Conservation (phyloP, 2,797 vertebrate species). For the Lateolabrax maculatus region DNA sequence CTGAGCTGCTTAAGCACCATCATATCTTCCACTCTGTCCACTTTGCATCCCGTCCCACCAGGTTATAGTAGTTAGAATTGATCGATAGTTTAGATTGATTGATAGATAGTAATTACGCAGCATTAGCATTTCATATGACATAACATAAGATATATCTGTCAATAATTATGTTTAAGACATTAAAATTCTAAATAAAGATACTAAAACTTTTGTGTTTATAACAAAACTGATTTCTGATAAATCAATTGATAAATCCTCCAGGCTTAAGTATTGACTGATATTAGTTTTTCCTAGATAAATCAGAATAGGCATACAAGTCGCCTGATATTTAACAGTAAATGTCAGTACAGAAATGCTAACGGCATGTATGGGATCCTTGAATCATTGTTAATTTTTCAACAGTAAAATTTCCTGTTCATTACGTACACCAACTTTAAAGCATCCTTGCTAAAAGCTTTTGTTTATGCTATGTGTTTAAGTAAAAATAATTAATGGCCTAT, state of each 20-base stretch:
- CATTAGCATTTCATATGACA: neutral
- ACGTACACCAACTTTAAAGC: neutral
- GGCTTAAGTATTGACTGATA: neutral
- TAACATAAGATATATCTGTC: neutral
- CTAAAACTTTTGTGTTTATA: neutral
- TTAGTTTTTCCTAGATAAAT: neutral
- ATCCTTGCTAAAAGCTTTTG: no score
- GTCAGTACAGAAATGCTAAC: neutral
- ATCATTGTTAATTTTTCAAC: neutral
- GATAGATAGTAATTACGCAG: neutral
- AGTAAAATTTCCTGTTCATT: neutral
- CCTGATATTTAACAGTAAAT: neutral
- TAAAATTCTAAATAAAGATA: no score
- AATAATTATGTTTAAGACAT: neutral
- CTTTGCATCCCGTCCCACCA: neutral
- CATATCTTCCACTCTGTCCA: constrained; percentile 50
- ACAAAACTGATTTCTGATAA: no score
- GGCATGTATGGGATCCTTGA: neutral
- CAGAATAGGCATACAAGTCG: neutral
- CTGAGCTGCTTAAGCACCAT: constrained; percentile 34
- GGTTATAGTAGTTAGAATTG: neutral
- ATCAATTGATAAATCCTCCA: neutral
- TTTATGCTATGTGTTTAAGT: no score
- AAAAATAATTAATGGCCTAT: no score
- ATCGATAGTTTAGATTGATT: no score